Evolutionary conservation across 2,888 invertebrate genomes (phyloP), one percentile per base, ranked within the genome.

Genomic region (Athetis lepigone): DNA sequence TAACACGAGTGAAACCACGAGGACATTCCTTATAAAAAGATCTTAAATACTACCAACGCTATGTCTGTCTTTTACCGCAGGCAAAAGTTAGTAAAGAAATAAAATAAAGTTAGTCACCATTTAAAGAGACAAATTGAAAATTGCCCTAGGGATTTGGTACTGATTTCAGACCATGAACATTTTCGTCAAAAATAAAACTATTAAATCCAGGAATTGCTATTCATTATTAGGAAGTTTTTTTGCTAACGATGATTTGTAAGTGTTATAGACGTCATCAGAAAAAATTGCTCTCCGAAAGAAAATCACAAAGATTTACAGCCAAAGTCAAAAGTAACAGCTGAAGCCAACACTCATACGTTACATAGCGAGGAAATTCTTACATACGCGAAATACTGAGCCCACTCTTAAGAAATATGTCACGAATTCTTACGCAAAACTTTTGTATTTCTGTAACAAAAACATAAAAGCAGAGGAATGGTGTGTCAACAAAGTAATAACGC

Each of bases 321-420:
- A 59, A 46, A 45, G 16, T 36, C 7, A 42, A 45, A 67, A 55
- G 16, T 25, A 57, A 46, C 45, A 52, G 63, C 55, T 43, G 46
- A 29, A 58, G 37, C 40, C 25, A 36, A 46, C 29, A 19, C 9
- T 18, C 47, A 43, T 58, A 57, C 27, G 58, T 43, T 29, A 63
- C 46, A 39, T 23, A 57, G 58, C 59, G 36, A 36, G 25, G 45
- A 52, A 66, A 66, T 70, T 67, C 54, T 66, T 33, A 52, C 58
- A 45, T 69, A 61, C 33, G 27, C 50, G 29, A 58, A 46, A 66
- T 64, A 51, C 46, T 23, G 49, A n/a, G 67, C 49, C 64, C 68
- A 74, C 79, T 76, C 64, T 64, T 65, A 51, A 58, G 61, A 76
- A 74, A 74, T 79, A 71, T 74, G 68, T 58, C 63, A 71, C 59